phyloP scores from a whole-genome alignment of 2,888 invertebrate genomes.

The Acanthosepion lycidas region DNA sequence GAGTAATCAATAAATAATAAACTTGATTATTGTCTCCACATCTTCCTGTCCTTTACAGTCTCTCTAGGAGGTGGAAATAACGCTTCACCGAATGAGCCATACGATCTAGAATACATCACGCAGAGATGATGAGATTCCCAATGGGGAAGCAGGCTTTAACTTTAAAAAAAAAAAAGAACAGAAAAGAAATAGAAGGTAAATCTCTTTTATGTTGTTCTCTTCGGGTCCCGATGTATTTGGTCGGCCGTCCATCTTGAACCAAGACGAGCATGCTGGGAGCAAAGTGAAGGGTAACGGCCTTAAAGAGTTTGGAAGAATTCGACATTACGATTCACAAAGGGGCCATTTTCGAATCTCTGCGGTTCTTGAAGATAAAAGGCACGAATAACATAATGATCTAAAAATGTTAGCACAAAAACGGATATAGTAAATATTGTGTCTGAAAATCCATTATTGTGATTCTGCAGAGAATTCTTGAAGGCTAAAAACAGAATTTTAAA shows the following conservation, averaged over 20 bases:
- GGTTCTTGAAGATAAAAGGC: neutral
- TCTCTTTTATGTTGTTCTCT: no score
- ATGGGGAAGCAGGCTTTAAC: no score
- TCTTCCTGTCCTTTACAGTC: no score
- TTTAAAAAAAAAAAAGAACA: no score
- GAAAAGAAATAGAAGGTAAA: no score
- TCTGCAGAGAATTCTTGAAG: neutral
- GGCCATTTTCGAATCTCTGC: neutral
- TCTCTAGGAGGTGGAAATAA: no score
- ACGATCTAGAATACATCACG: no score
- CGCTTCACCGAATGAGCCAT: no score
- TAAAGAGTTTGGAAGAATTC: neutral
- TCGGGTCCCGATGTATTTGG: neutral
- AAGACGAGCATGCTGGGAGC: neutral
- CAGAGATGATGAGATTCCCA: no score
- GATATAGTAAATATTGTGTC: neutral
- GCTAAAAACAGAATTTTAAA: neutral
- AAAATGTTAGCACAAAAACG: neutral
- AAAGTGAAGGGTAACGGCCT: neutral
- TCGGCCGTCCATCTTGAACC: neutral
- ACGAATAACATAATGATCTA: neutral
- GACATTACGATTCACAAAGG: neutral
- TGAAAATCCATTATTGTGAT: neutral
- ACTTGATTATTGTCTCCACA: no score
- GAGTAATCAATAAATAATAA: no score